Conservation (phyloP, 2,888 invertebrate genomes). For the Conchocele bisecta region DNA sequence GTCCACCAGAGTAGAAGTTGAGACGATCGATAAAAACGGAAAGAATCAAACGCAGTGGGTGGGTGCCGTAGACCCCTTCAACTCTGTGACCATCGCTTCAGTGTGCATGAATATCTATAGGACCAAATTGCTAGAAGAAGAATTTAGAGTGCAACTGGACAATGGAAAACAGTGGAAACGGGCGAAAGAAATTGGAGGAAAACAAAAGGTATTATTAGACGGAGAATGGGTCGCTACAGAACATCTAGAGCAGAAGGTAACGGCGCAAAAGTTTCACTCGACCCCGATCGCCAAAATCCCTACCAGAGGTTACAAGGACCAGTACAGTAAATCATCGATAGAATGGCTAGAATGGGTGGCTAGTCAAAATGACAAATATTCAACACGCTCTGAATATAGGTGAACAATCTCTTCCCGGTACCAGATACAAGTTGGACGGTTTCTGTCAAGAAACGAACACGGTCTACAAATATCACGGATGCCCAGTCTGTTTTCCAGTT, state of each 20-base stretch:
- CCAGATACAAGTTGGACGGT: conserved; percentile 28
- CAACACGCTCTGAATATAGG: conserved; percentile 27
- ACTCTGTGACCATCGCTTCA: conserved; percentile 31
- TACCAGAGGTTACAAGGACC: conserved; percentile 37
- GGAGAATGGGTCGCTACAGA: conserved; percentile 27
- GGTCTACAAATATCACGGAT: conserved; percentile 24
- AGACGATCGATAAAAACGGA: background rate
- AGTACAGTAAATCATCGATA: conserved; percentile 35
- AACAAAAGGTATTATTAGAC: conserved; percentile 3
- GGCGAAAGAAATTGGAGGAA: conserved; percentile 15
- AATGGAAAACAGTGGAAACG: conserved; percentile 8
- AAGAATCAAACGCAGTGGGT: conserved; percentile 15
- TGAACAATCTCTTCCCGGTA: conserved; percentile 16
- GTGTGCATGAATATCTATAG: conserved; percentile 41
- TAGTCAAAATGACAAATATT: background rate
- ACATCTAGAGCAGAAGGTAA: no score
- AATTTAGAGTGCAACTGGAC: conserved; percentile 19
- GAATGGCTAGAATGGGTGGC: conserved; percentile 43
- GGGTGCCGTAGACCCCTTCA: conserved; percentile 24
- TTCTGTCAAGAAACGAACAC: conserved; percentile 12
- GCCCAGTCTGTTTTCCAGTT: conserved; percentile 21
- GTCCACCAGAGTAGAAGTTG: conserved; percentile 8
- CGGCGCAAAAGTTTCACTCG: conserved; percentile 7
- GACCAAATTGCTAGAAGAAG: conserved; percentile 19
- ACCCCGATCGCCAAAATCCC: conserved; percentile 44